Conservation (phyloP, 2,113 vertebrate genomes). For the Ameiurus melas region DNA sequence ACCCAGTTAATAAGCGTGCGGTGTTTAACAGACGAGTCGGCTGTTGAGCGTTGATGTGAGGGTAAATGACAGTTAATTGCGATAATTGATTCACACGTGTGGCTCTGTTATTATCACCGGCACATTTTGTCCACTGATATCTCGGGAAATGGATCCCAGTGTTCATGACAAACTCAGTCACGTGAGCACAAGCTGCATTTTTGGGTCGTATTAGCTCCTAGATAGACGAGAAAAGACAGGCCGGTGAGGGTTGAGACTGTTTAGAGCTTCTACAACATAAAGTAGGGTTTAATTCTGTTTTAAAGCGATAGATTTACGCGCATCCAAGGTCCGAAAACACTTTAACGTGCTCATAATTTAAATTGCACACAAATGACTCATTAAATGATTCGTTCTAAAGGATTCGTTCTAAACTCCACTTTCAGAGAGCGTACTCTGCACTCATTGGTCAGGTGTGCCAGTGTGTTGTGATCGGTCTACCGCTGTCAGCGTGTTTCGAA, state of each 20-base stretch:
- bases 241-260: neutral
- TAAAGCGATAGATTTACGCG: too few species aligned
- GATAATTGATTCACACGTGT: neutral
- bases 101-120: neutral
- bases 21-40: conserved; percentile 3
- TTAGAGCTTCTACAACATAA: neutral
- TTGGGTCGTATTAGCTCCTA: neutral
- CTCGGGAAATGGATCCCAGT: neutral
- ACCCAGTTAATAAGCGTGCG: conserved; percentile 9
- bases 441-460: too few species aligned
- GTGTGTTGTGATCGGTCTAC: too few species aligned
- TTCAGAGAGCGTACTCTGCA: too few species aligned
- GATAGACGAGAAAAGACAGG: neutral
- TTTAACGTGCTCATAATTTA: too few species aligned
- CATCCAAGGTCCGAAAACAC: too few species aligned
- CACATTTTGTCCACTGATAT: neutral
- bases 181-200: neutral
- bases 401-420: too few species aligned
- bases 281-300: too few species aligned
- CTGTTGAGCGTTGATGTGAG: neutral
- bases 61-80: conserved; percentile 16
- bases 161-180: neutral
- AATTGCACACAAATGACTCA: too few species aligned
- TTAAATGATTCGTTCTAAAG: too few species aligned
- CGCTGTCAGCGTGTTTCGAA: too few species aligned